A percentile compares a stretch with the other conserved stretches of the same genome.
phyloP scores from a whole-genome alignment of 2,888 invertebrate genomes.

The Drosophila neoperkinsi region DNA sequence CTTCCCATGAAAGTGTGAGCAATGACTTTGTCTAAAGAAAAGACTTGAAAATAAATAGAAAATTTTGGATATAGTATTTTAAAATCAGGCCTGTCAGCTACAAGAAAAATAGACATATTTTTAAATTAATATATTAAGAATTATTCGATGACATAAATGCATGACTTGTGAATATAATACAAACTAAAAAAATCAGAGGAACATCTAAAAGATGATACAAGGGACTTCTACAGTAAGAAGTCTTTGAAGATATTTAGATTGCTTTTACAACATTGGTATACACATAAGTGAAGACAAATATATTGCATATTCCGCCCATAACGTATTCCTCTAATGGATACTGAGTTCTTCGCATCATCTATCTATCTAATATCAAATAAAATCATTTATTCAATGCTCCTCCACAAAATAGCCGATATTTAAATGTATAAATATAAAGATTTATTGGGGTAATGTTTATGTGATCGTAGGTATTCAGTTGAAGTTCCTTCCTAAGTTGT shows the following conservation, averaged over 20 bases:
- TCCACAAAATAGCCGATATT: no score
- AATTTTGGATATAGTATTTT: neutral
- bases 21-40: neutral
- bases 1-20: neutral
- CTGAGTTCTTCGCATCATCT: no score
- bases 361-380: no score
- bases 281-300: no score
- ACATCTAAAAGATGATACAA: neutral
- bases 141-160: neutral
- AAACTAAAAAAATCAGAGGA: no score
- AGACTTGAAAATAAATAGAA: neutral
- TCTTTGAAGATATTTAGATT: no score
- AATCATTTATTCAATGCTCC: no score
- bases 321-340: no score
- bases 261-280: no score
- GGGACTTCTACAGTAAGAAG: neutral
- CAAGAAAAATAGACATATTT: neutral
- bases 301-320: no score
- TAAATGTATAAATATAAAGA: no score
- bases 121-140: neutral
- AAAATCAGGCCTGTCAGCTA: neutral
- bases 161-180: no score
- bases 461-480: neutral
- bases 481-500: neutral
- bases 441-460: neutral